Base-by-base conservation (phyloP, 2,888 invertebrate genomes). In the Pseudoips prasinana region DNA sequence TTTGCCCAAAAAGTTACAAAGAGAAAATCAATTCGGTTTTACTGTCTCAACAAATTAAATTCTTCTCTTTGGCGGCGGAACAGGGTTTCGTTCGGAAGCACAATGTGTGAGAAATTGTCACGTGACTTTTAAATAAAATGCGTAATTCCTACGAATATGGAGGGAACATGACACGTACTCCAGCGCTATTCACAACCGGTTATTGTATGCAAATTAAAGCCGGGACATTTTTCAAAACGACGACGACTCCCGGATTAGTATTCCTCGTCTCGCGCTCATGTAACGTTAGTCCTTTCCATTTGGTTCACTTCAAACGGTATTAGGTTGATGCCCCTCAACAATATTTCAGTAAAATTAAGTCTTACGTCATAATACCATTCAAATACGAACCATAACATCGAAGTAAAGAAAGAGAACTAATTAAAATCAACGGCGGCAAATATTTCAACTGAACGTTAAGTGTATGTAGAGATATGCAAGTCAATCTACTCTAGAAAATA, bases 191-290 rank as follows among this genome's bases (percentile, higher is more conserved):
- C 73, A 65, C 71, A 73, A 70, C 74, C 74, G 80, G 76, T 77
- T 76, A 85, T 83, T 86, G 82, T 85, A 84, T 85, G 85, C 77
- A 80, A 86, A 85, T 78, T 61, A 35, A 71, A 49, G 66, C 40
- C 58, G 60, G 67, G 71, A 70, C 60, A 73, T 73, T 80, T 81
- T 78, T 72, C 71, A 66, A 64, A 58, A 61, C 55, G 36, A 20
- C 20, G 20, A 36, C 49, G 44, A 50, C 40, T 53, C 39, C 47
- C 44, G 45, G 46, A 45, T 51, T 45, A 39, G 48, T 54, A 43
- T 57, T 50, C 45, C 40, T 35, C 42, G 42, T 42, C 46, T 58
- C 29, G 35, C 33, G 25, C 39, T 31, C 29, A 36, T 33, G 34
- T 43, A 52, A 39, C 43, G 52, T 52, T 52, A 41, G 34, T 29